phyloP scores from a whole-genome alignment of 2,797 vertebrate species.

The Phalanger gymnotis region DNA sequence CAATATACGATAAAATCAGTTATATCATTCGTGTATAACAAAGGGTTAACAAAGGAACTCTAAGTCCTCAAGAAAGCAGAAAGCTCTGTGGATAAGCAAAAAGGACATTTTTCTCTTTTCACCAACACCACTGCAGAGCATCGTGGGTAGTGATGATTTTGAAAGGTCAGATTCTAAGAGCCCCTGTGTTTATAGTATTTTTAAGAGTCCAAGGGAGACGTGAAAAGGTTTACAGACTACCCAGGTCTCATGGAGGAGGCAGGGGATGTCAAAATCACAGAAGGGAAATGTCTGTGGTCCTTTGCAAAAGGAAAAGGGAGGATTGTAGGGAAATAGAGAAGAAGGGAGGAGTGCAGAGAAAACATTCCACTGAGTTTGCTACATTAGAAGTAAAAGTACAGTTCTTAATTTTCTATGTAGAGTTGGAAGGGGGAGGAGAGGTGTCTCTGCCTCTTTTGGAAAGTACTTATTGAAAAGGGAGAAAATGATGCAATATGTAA shows the following conservation, averaged over 20 bases:
- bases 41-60: background rate
- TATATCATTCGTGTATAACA: background rate
- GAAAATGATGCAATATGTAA: slow-evolving; percentile 45
- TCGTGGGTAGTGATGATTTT: background rate
- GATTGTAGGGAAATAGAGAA: background rate
- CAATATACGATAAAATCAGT: background rate
- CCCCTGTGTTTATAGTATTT: background rate
- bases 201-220: background rate
- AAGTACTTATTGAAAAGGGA: slow-evolving; percentile 26
- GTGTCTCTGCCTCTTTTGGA: background rate
- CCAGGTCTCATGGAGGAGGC: background rate
- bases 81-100: background rate
- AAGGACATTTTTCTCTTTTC: background rate
- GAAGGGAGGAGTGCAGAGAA: background rate
- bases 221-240: background rate
- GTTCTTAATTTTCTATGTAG: slow-evolving; percentile 7
- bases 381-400: background rate
- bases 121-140: background rate
- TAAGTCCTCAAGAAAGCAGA: background rate
- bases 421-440: slow-evolving; percentile 7
- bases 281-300: slow-evolving; percentile 57
- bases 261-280: background rate
- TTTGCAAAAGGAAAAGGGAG: slow-evolving; percentile 11
- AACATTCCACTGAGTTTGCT: slow-evolving; percentile 25
- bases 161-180: background rate